Conservation (phyloP, 2,888 invertebrate genomes). For the Thera britannica region DNA sequence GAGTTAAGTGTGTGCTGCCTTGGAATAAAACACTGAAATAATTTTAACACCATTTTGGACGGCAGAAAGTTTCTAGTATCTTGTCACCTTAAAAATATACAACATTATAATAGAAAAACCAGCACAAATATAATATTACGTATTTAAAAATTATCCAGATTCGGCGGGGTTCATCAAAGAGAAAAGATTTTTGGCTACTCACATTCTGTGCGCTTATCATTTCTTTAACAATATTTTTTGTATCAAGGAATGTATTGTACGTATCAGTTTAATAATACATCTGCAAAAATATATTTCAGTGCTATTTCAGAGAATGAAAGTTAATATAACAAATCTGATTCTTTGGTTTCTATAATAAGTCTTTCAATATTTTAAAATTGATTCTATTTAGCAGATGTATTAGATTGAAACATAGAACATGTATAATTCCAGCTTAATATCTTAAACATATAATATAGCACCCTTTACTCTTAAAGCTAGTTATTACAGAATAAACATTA, state of each 20-base stretch:
- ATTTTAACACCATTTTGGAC: not conserved
- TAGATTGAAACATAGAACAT: not conserved
- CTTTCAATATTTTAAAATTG: conserved; percentile 10
- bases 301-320: not conserved
- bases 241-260: conserved; percentile 15
- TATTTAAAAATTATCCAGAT: not conserved
- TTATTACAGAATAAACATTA: conserved; percentile 24
- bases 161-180: conserved; percentile 2
- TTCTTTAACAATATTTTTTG: not conserved
- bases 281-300: not conserved
- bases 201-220: not conserved
- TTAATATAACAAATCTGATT: conserved; percentile 1
- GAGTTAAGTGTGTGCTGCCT: no score
- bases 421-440: not conserved
- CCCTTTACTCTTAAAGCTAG: conserved; percentile 36
- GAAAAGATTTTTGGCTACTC: not conserved
- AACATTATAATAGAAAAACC: not conserved
- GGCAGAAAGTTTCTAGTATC: not conserved
- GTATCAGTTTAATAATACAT: not conserved
- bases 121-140: not conserved
- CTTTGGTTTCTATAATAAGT: conserved; percentile 21
- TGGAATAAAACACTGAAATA: no score
- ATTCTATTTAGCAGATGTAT: not conserved
- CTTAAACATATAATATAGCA: conserved; percentile 38
- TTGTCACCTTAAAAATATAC: not conserved